A percentile compares a stretch with the other conserved stretches of the same genome.
Conservation (phyloP, 2,113 vertebrate genomes). For the Mellivora capensis region DNA sequence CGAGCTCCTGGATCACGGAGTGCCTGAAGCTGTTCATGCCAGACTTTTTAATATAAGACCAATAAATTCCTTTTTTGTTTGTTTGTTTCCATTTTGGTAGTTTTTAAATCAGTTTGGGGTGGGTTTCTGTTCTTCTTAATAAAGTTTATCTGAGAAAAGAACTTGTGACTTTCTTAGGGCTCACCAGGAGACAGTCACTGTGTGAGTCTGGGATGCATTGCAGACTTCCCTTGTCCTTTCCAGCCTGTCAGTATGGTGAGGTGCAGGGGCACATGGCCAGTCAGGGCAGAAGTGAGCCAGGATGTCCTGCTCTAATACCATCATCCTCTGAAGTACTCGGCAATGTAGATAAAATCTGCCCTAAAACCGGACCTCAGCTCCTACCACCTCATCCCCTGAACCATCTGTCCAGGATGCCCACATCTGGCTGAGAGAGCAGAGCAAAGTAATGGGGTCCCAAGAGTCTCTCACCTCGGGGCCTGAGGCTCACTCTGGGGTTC, state of each 20-base stretch:
- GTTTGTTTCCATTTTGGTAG: not conserved
- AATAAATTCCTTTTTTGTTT: not conserved
- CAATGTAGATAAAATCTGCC: not conserved
- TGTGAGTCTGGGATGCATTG: not conserved
- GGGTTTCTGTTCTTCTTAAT: not conserved
- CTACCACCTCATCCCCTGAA: not conserved
- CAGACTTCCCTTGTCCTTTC: not conserved
- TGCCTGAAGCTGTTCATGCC: not conserved
- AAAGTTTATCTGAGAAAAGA: not conserved
- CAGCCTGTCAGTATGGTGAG: not conserved
- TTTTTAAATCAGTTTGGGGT: not conserved
- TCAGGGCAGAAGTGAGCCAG: not conserved
- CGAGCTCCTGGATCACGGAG: not conserved
- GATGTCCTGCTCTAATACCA: not conserved
- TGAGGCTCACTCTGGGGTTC: not conserved
- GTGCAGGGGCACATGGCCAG: too few species aligned
- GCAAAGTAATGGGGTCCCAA: accelerated
- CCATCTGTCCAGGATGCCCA: not conserved
- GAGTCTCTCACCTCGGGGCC: not conserved
- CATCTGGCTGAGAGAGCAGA: not conserved
- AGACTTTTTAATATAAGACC: not conserved
- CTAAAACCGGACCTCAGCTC: not conserved
- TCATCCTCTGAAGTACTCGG: not conserved
- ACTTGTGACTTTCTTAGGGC: not conserved
- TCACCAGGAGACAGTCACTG: not conserved